phyloP scores from a whole-genome alignment of 2,113 vertebrate species.

The Ginglymostoma cirratum region DNA sequence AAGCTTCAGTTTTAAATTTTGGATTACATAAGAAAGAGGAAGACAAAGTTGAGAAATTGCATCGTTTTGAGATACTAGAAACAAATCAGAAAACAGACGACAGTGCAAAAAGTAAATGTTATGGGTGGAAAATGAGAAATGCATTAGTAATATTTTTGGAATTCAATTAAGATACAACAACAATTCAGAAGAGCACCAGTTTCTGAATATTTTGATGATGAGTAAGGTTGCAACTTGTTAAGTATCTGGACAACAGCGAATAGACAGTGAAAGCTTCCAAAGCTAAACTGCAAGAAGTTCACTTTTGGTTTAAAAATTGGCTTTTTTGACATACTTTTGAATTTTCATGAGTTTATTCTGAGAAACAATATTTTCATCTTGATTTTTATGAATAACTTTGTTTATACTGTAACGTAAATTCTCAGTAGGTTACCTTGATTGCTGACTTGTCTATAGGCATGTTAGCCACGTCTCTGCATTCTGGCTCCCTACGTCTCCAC shows the following conservation, averaged over 20 bases:
- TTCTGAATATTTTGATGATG: neutral
- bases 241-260: neutral
- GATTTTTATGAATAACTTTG: constrained; percentile 15
- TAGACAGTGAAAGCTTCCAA: neutral
- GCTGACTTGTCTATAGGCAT: neutral
- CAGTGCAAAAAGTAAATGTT: neutral
- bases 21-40: neutral
- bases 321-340: neutral
- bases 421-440: neutral
- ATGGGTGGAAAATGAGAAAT: neutral
- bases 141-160: neutral
- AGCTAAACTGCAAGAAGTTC: neutral
- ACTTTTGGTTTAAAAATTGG: neutral
- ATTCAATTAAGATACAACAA: neutral
- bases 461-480: neutral
- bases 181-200: neutral
- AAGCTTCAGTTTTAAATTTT: neutral
- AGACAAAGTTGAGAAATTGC: neutral
- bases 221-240: neutral
- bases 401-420: neutral
- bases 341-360: neutral
- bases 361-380: neutral
- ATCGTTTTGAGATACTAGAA: neutral
- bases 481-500: neutral
- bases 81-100: neutral